Evolutionary conservation across 2,797 vertebrate species (phyloP), one percentile per base, ranked within the genome.

Genomic region (Poecilia velifera): DNA sequence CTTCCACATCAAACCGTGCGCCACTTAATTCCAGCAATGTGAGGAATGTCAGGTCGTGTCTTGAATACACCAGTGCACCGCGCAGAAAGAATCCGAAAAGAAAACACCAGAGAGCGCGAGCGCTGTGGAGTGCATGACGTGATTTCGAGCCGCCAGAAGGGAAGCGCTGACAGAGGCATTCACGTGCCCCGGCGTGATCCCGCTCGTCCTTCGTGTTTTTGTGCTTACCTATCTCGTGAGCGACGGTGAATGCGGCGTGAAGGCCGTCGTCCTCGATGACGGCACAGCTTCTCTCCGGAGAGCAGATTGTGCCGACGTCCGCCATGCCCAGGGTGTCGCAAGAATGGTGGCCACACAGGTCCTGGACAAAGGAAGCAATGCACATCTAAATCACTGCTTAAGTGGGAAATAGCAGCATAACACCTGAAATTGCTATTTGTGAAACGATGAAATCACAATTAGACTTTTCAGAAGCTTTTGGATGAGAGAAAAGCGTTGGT

Each of bases 251-350:
- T 4, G 98, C 98, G 0, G 98, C 98, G 46, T 99, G 98, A 79
- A 99, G 98, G 31, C 98, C 98, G 76, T 99, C 98, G 72, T 99
- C 98, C 93, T 99, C 98, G 84, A 99, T 99, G 94, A 99, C 97
- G 0, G 98, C 98, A 76, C 98, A 99, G 97, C 98, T 99, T 92
- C 98, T 96, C 95, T 99, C 98, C 0, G 98, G 97, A 73, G 98
- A 97, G 94, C 98, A 99, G 95, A 99, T 96, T 91, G 98, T 99
- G 86, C 98, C 98, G 76, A 99, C 98, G 90, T 99, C 98, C 76
- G 98, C 98, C 98, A 99, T 99, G 93, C 98, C 98, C 94, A 99
- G 96, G 76, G 98, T 99, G 95, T 99, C 98, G 46, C 98, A 99
- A 80, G 98, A 99, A 95, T 99, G 98, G 93, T 99, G 97, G 88